These are phyloP conservation scores for Suillia variegata DNA, from an alignment of 2,888 invertebrate genomes.

Conservation along the genomic window DNA sequence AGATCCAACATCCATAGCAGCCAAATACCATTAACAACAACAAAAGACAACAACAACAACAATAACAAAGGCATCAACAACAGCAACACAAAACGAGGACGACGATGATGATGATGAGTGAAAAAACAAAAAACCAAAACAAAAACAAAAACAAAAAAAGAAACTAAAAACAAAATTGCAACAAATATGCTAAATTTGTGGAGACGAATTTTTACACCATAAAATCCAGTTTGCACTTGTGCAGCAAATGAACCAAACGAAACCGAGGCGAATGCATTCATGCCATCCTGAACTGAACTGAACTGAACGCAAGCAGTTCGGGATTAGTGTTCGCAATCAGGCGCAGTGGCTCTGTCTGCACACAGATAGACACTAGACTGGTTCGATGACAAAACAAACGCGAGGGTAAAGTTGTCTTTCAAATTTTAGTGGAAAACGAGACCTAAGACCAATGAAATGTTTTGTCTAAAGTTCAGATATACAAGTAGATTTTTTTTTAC, in stretches of 20 bases:
- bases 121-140: no score
- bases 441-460: no score
- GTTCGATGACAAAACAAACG: no score
- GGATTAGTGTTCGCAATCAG: no score
- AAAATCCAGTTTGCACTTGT: conserved; percentile 4
- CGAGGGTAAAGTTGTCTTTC: no score
- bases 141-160: no score
- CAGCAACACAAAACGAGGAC: conserved; percentile 30
- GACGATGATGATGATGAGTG: neutral
- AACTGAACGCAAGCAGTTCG: no score
- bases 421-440: no score
- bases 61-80: conserved; percentile 23
- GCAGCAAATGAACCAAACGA: conserved; percentile 1
- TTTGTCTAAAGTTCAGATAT: no score
- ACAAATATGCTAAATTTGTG: conserved; percentile 21
- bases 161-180: conserved; percentile 25
- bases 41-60: conserved; percentile 27
- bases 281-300: neutral
- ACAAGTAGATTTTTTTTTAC: no score
- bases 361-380: no score
- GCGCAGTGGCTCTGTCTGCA: no score
- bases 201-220: conserved; percentile 3
- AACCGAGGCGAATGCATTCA: neutral
- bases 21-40: conserved; percentile 18
- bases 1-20: neutral